Conservation (phyloP, 1,140 invertebrate species). For the Drosophila ohnishii region DNA sequence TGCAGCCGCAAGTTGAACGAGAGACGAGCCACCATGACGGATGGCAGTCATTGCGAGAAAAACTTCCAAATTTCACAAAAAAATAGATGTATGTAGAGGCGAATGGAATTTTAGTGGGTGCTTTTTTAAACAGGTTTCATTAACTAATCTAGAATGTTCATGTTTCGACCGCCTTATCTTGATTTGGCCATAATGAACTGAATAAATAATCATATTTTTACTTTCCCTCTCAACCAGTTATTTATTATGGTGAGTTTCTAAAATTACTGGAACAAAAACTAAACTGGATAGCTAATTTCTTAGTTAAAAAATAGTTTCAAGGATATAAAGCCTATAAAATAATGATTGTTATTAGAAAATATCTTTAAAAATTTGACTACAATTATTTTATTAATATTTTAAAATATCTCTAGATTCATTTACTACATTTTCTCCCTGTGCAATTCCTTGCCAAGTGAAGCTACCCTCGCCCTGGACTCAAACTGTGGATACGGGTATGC, state of each 20-base stretch:
- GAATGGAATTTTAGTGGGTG: background rate
- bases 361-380: too few relatives aligned
- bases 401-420: too few relatives aligned
- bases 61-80: background rate
- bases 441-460: conserved; percentile 11
- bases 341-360: too few relatives aligned
- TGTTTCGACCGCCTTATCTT: conserved; percentile 30
- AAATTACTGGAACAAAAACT: background rate
- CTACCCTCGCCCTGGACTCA: conserved; percentile 9
- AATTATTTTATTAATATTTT: too few relatives aligned
- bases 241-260: background rate
- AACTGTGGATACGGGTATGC: conserved; percentile 51
- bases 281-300: background rate
- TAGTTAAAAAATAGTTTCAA: too few relatives aligned
- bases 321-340: too few relatives aligned
- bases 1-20: conserved; percentile 47
- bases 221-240: conserved; percentile 19
- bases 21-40: conserved; percentile 62
- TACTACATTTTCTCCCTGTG: conserved; percentile 10
- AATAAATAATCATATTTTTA: conserved; percentile 39
- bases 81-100: background rate
- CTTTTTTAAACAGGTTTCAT: conserved; percentile 16
- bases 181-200: conserved; percentile 33
- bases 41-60: conserved; percentile 48
- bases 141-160: conserved; percentile 8